Evolutionary conservation across 2,113 vertebrate genomes (phyloP).

Genomic region (Chlamydotis undulata): DNA sequence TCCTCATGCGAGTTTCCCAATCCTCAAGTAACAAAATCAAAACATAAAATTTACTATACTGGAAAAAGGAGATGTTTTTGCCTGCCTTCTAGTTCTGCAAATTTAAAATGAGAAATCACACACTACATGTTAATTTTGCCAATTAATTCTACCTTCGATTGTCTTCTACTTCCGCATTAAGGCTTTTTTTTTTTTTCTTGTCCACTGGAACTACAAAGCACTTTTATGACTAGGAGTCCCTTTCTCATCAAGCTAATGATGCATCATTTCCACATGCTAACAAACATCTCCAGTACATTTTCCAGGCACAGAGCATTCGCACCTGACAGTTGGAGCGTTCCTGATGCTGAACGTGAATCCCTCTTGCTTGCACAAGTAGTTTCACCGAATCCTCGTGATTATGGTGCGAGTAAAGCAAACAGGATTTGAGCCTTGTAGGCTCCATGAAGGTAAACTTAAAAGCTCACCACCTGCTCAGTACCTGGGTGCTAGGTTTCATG

Average conservation of each 20-base stretch:
- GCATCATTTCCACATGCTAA: not conserved
- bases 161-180: not conserved
- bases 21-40: not conserved
- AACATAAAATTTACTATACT: not conserved
- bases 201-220: not conserved
- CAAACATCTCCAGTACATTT: not conserved
- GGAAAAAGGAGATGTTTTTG: not conserved
- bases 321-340: not conserved
- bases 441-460: not conserved
- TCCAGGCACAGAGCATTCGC: not conserved
- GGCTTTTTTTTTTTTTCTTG: not conserved
- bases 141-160: not conserved
- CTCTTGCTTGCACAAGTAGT: not conserved
- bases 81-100: not conserved
- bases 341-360: not conserved
- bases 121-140: not conserved
- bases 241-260: not conserved
- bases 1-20: not conserved
- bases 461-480: not conserved
- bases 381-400: not conserved
- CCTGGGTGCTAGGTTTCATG: not conserved
- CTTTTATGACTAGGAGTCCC: not conserved
- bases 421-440: not conserved
- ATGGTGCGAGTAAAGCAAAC: not conserved
- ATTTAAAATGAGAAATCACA: not conserved